Base-by-base conservation (phyloP, 2,797 vertebrate species). In the Pseudochromis fuscus region DNA sequence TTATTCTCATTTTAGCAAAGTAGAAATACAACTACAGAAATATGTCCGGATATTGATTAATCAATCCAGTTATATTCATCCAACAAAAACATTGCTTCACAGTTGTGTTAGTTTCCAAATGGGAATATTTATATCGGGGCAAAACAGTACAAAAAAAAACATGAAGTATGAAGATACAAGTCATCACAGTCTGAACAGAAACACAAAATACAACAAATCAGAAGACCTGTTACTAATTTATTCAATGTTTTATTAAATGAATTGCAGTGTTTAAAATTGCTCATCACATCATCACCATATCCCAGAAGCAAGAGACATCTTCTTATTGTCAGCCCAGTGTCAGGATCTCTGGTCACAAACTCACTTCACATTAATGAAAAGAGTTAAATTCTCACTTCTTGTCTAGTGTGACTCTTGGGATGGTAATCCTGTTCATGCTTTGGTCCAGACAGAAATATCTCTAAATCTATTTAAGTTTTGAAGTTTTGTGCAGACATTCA, bases 201-300 rank as follows among this genome's bases (percentile, higher is more conserved):
- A 30, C 19, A 10, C 31, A 40, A 19, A 16, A 18, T 28, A 24
- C 28, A 59, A 25, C 27, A 1, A 50, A 27, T 50, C 11, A 0
- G 0, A 63, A 55, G 24, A 35, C 4, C 50, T 27, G 48, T 27
- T 18, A 2, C 59, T 70, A 52, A 73, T 79, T 72, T 51, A 63
- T 52, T 7, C 3, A 51, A 40, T 56, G 58, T 56, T 63, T 50
- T 5, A 45, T 72, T 44, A 5, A 15, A 9, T 70, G 37, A 15
- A 49, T 66, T n/a, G 52, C 5, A 8, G 6, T 44, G 19, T 10
- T 75, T 65, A 50, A 48, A 18, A 69, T 18, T 28, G 15, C 24
- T 38, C 19, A 31, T 69, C 28, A n/a, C 38, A 9, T 38, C 19
- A 31, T 69, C 28, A n/a, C 38, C 7, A n/a, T 27, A 21, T 46